Base-by-base conservation (phyloP, 2,888 invertebrate genomes). In the Meiosimyza decipiens region DNA sequence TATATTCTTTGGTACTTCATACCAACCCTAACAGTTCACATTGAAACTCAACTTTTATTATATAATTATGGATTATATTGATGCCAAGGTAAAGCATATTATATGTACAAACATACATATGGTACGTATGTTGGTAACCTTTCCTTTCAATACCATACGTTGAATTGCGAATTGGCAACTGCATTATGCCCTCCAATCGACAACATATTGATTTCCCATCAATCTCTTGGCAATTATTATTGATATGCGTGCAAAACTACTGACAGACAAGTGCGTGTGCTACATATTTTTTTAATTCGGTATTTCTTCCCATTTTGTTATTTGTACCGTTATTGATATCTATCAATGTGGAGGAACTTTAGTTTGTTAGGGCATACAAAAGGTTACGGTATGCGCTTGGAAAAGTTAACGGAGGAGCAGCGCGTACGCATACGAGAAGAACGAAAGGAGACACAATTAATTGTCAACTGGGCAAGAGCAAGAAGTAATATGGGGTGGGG, bases 401-500 rank as follows among this genome's bases (percentile, higher is more conserved):
- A 76, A 13, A 81, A 80, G 71, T 71, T 76, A 51, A 81, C 80
- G n/a, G 74, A 78, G 60, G 76, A 76, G 73, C 80, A 81, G n/a
- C 79, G 84, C 28, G 78, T 79, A 51, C 74, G 75, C 33, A 49
- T 82, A 74, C 80, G 84, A 28, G 80, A 77, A 13, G 78, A 80
- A 28, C 81, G 84, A 15, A 78, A 80, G 49, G 84, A 84, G 75
- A 76, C 77, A 49, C 80, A 82, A 59, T 62, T 84, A 72, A 80
- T 84, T 73, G 71, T 80, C 54, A 71, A 76, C 9, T 72, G 80
- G 1, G 80, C 78, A 59, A 40, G 40, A 40, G 40, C 6, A 40
- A 40, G 40, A 40, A 40, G 40, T 40, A 40, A 40, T 28, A 40
- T 40, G 40, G 40, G 40, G 40, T 6, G 40, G 9, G 40, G 40